These are phyloP conservation scores for Etheostoma perlongum DNA, from an alignment of 2,797 vertebrate species.

Conservation along the genomic window DNA sequence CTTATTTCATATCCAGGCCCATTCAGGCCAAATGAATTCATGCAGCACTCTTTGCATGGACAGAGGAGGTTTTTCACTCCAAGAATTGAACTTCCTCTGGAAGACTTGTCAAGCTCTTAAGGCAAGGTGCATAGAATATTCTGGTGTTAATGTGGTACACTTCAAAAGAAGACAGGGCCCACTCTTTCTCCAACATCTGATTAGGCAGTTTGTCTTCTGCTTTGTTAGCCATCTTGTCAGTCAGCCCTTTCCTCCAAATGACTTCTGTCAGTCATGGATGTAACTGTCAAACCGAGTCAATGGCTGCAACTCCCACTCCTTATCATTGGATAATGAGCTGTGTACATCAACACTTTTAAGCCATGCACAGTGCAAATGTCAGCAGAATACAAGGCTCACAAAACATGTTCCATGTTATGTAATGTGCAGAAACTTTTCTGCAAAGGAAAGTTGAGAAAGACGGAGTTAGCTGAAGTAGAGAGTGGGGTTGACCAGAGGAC, in stretches of 20 bases:
- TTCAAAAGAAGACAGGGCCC: constrained; percentile 52
- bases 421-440: constrained; percentile 5
- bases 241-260: constrained; percentile 73
- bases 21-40: constrained; percentile 36
- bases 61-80: constrained; percentile 13
- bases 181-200: constrained; percentile 62
- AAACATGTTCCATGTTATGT: constrained; percentile 6
- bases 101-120: constrained; percentile 47
- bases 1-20: constrained; percentile 14
- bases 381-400: constrained; percentile 26
- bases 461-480: constrained; percentile 34
- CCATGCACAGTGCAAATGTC: constrained; percentile 44
- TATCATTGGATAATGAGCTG: constrained; percentile 70
- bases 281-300: constrained; percentile 75
- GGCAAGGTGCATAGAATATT: constrained; percentile 52
- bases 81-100: constrained; percentile 40
- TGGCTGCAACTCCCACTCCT: constrained; percentile 51
- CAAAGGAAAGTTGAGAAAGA: constrained; percentile 14
- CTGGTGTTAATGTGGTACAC: constrained; percentile 33
- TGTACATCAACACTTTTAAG: constrained; percentile 59
- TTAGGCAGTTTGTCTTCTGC: constrained; percentile 70
- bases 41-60: constrained; percentile 10
- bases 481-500: constrained; percentile 65
- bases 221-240: constrained; percentile 82
- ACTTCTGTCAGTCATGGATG: constrained; percentile 79